These are phyloP conservation scores for Lepidothrix coronata DNA, from an alignment of 2,113 vertebrate species.

Conservation along the genomic window DNA sequence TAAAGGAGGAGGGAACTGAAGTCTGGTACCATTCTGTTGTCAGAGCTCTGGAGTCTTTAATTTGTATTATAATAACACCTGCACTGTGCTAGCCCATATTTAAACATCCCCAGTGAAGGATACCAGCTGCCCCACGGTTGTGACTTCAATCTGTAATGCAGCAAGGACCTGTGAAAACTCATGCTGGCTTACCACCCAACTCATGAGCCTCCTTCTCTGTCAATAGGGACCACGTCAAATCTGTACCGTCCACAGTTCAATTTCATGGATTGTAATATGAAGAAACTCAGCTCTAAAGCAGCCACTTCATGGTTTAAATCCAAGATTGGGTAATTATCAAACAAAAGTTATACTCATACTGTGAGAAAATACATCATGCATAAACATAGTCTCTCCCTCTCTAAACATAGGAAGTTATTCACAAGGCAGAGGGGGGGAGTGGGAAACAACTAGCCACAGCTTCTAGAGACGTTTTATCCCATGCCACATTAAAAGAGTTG, in stretches of 20 bases:
- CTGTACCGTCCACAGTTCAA: neutral
- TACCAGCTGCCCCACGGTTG: neutral
- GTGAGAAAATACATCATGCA: slow-evolving; percentile 40
- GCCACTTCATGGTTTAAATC: neutral
- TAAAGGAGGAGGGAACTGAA: neutral
- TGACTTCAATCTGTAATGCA: neutral
- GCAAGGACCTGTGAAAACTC: neutral
- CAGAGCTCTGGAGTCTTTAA: neutral
- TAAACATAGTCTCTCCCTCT: slow-evolving; percentile 28
- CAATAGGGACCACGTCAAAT: neutral
- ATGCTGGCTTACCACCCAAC: neutral
- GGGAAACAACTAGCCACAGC: neutral
- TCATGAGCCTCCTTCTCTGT: neutral
- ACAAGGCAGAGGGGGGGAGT: fast-evolving
- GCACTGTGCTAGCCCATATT: neutral
- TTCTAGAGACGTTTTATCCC: slow-evolving; percentile 19
- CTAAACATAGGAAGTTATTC: slow-evolving; percentile 39
- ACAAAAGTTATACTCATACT: slow-evolving; percentile 9
- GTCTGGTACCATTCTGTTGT: neutral
- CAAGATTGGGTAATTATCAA: slow-evolving; percentile 34
- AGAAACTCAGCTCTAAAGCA: neutral
- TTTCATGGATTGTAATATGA: neutral
- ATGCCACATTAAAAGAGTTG: neutral
- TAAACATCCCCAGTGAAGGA: neutral
- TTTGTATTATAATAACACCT: neutral